These are phyloP conservation scores for Bombyx mori DNA, from an alignment of 1,140 invertebrate species.

Conservation along the genomic window DNA sequence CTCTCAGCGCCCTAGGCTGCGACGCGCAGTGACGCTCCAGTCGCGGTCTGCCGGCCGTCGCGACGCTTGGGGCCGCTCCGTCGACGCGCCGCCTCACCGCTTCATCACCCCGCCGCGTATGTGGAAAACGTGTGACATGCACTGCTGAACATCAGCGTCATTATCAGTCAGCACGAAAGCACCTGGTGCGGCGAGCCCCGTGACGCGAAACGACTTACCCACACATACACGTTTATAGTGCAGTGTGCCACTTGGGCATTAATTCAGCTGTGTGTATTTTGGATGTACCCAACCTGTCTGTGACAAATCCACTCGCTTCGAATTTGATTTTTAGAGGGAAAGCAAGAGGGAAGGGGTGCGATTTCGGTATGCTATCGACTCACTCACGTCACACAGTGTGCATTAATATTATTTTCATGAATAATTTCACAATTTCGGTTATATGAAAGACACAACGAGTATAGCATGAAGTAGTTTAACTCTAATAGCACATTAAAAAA, in stretches of 20 bases:
- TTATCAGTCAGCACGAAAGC: conserved; percentile 18
- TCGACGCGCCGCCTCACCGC: conserved; percentile 27
- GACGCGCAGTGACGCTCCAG: conserved; percentile 58
- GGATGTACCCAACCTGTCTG: conserved; percentile 11
- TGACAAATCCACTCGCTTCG: neutral
- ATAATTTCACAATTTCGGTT: conserved; percentile 37
- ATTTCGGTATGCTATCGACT: conserved; percentile 40
- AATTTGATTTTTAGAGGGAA: neutral
- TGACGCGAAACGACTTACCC: neutral
- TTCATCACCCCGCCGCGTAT: conserved; percentile 31
- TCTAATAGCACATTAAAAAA: conserved; percentile 60
- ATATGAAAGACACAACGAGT: conserved; percentile 16
- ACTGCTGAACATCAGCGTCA: conserved; percentile 36
- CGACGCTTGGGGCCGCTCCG: conserved; percentile 58
- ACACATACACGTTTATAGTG: conserved; percentile 16
- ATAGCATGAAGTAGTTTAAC: conserved; percentile 51
- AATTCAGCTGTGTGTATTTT: conserved; percentile 40
- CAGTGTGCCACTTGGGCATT: conserved; percentile 48
- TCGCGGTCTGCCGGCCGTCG: conserved; percentile 66
- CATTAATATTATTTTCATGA: conserved; percentile 3
- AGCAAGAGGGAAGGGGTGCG: conserved; percentile 1
- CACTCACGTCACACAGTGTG: conserved; percentile 20
- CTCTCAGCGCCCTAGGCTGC: conserved; percentile 55
- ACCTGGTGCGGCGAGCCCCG: conserved; percentile 8
- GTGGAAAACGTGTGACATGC: conserved; percentile 48